Evolutionary conservation across 2,113 vertebrate genomes (phyloP).

Genomic region (Megaleporinus macrocephalus): DNA sequence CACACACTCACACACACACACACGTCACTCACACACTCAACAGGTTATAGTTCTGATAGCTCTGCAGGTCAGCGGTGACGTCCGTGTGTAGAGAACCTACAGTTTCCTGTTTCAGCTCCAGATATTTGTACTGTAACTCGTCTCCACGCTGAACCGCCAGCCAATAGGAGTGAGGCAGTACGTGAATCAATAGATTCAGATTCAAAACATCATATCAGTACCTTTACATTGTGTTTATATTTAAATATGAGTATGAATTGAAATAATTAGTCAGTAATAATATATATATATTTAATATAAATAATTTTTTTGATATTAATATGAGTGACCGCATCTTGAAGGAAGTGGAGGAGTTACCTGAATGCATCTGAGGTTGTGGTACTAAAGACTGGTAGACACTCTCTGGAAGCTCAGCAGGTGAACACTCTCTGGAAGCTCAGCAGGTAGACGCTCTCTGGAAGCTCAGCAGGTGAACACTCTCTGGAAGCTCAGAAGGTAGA

Average conservation of each 20-base stretch:
- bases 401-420: not conserved
- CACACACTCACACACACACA: slow-evolving; percentile 3
- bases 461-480: not conserved
- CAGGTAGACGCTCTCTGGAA: no score
- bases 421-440: slow-evolving; percentile 2
- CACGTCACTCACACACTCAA: not conserved
- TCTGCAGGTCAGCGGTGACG: not conserved
- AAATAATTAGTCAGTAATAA: no score
- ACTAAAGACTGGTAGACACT: no score
- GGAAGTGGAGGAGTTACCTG: no score
- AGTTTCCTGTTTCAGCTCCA: slow-evolving; percentile 24
- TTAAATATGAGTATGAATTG: no score
- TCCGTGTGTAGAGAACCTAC: not conserved
- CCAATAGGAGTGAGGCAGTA: not conserved
- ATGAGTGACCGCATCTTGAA: no score
- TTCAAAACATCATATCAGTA: no score
- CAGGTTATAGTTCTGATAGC: not conserved
- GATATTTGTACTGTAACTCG: not conserved
- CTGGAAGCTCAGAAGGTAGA: slow-evolving; percentile 14
- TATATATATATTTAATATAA: no score
- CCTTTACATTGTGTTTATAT: no score
- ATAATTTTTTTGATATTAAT: no score
- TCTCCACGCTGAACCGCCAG: not conserved
- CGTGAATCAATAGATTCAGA: no score
- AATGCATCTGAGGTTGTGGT: no score